Base-by-base conservation (phyloP, 2,888 invertebrate genomes). In the Tinea trinotella region DNA sequence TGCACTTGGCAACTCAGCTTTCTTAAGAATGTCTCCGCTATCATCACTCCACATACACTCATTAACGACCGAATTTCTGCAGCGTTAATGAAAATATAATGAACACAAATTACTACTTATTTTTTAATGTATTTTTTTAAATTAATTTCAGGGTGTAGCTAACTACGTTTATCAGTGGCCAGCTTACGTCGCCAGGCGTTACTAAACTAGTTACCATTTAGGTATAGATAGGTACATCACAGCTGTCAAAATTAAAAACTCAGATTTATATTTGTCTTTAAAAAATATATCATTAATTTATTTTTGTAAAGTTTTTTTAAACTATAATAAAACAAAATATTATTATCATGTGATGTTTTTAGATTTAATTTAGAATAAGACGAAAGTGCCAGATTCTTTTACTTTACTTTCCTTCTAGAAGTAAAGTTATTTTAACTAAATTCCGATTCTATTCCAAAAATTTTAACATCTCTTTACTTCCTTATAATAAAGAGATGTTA, bases 341-440 rank as follows among this genome's bases (percentile, higher is more conserved):
- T 66, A 66, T 24, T 9, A 24, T 24, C 6, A 68, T 73, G 76
- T 76, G 74, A 71, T 75, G 72, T 66, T 62, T 57, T 67, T 71
- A 74, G 59, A 56, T 71, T 67, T 61, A 60, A 57, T 57, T 56
- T 76, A 76, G 70, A 57, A 54, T 76, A 71, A 76, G 70, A 67
- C 64, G 75, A 79, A 78, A 69, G 82, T 83, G 83, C 83, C 83
- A 84, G 77, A 82, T 66, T 61, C 3, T 22, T 24, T 24, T 19
- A 48, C 19, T 15, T 24, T 24, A 18, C 15, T 46, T 46, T 46
- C 18, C 46, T 46, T 17, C 12, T 24, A 50, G 4, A 50, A 24
- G 50, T 50, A 10, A 50, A 40, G 13, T 6, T 40, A 40, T 15
- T 15, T 40, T 40, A 15, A 40, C 5, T 24, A 24, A 24, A 24